Base-by-base conservation (phyloP, 2,888 invertebrate genomes). In the Dicyrtoma fusca region DNA sequence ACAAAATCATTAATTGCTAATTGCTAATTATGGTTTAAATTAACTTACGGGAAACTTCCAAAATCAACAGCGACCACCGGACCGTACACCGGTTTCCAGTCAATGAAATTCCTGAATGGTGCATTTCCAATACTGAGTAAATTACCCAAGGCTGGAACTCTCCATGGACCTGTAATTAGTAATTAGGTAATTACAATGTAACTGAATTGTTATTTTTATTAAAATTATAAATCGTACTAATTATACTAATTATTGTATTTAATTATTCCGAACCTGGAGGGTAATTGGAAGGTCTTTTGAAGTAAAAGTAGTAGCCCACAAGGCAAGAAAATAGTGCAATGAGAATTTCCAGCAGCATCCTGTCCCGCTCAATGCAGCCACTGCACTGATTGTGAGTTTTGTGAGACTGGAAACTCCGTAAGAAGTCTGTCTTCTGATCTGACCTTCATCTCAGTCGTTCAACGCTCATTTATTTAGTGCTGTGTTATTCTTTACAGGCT, bases 41-140 rank as follows among this genome's bases (percentile, higher is more conserved):
- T 17, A 47, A 63, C 69, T 72, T 68, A 78, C 76, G 73, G 74
- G 42, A 74, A 79, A 59, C 76, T 76, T 10, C 77, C 79, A 73
- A 79, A 79, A 57, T 79, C 72, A 10, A 76, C 74, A 1, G 74
- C 69, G 11, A 79, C 72, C 8, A 79, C 70, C 23, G 79, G 76
- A 8, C 77, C 77, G 53, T 79, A 79, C 47, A 72, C 74, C 23
- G 65, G 49, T 26, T 76, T 76, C 71, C 75, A 73, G 45, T 72
- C 19, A 19, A 66, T 62, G 11, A 77, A 72, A 1, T 59, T 72
- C 11, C 66, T 26, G 42, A 51, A 74, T 23, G 79, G 79, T 21
- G 75, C 68, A 19, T 57, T 14, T 1, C 77, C 79, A 8, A 79
- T 23, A 23, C 72, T 71, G 1, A 72, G 68, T 17, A 79, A 71